Percentiles rank a stretch among this genome's conserved stretches.
These are phyloP conservation scores for Furnarius figulus DNA, from an alignment of 2,113 vertebrate species.

Conservation along the genomic window DNA sequence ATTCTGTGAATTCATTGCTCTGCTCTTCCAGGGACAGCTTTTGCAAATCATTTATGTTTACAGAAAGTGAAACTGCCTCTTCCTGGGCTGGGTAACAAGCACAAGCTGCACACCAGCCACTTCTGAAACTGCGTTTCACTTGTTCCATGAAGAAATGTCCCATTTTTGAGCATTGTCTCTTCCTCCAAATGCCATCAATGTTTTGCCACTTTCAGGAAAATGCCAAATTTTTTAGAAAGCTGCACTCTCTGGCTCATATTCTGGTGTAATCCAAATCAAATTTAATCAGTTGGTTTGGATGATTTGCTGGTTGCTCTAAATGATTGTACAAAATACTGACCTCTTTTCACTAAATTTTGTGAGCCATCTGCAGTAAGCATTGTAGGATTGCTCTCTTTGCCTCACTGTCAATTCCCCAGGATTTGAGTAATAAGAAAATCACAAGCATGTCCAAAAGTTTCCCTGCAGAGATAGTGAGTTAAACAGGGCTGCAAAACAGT, in stretches of 20 bases:
- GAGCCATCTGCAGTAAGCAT: neutral
- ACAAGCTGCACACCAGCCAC: neutral
- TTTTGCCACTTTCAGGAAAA: neutral
- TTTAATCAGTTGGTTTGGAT: neutral
- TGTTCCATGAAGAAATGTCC: fast-evolving
- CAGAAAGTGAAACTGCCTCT: neutral
- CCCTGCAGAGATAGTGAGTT: neutral
- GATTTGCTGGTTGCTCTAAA: neutral
- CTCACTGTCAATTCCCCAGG: neutral
- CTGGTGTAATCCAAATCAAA: neutral
- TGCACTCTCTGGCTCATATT: neutral
- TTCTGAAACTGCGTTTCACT: neutral
- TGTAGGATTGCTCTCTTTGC: neutral
- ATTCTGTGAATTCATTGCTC: neutral
- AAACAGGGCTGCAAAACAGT: neutral
- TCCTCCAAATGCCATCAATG: neutral
- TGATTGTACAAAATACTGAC: neutral
- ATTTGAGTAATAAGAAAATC: neutral
- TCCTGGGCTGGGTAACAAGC: neutral
- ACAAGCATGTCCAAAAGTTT: neutral
- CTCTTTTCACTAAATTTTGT: neutral
- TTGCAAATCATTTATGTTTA: neutral
- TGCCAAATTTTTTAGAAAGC: neutral
- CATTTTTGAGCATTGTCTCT: neutral
- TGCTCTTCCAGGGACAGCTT: neutral